Conservation (phyloP, 2,113 vertebrate genomes). For the Myodes glareolus region DNA sequence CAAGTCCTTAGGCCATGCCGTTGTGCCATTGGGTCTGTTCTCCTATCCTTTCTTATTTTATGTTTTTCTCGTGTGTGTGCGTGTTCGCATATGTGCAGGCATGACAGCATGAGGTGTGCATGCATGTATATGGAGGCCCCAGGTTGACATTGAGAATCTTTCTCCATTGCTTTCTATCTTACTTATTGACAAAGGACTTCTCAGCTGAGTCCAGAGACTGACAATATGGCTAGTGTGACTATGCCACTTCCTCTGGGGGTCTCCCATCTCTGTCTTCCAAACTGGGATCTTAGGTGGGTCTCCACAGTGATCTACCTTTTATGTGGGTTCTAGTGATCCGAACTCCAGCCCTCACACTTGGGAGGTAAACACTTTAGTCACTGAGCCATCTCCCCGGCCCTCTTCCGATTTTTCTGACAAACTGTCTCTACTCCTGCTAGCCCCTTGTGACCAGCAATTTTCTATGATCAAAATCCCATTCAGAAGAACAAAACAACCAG, state of each 20-base stretch:
- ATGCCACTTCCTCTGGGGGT: not conserved
- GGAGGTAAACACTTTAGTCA: not conserved
- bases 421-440: not conserved
- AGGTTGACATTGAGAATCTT: not conserved
- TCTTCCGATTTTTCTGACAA: not conserved
- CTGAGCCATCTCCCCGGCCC: not conserved
- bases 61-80: not conserved
- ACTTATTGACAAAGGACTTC: not conserved
- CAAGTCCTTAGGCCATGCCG: not conserved
- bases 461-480: constrained; percentile 40
- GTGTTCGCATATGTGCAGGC: not conserved
- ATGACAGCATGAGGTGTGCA: not conserved
- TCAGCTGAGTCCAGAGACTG: not conserved
- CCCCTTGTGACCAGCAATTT: not conserved
- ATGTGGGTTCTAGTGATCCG: not conserved
- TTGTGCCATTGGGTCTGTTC: not conserved
- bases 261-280: not conserved
- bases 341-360: not conserved
- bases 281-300: not conserved
- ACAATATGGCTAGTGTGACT: not conserved
- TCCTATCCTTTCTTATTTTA: not conserved
- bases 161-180: not conserved
- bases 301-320: not conserved
- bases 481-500: constrained; percentile 10
- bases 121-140: not conserved